Base-by-base conservation (phyloP, 2,113 vertebrate species). In the Macrotus californicus region DNA sequence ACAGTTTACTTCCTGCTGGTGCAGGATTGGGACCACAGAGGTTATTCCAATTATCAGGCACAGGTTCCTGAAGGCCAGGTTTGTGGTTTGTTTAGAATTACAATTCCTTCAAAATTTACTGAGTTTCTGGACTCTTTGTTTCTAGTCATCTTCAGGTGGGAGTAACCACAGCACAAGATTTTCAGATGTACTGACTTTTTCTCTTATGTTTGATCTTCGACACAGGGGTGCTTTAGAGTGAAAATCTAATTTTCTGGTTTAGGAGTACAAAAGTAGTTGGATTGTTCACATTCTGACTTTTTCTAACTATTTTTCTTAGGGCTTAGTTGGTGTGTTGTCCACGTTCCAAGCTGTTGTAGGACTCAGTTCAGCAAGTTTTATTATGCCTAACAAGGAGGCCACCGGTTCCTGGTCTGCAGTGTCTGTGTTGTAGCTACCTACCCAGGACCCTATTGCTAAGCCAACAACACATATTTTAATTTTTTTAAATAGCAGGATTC, bases 51-150 rank as follows among this genome's bases (percentile, higher is more conserved):
- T 87, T 70, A 87, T 87, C 41, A 83, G 0, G 79, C 54, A 26
- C 19, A 59, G 86, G 56, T 59, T 80, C 93, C 83, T 87, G 70
- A 94, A 93, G 64, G 36, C 54, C 69, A 89, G 21, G 31, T 66
- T 92, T 73, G 1, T 83, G n/a, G 29, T 69, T 86, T 81, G 39
- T 96, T 93, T 92, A 86, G 77, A 94, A 86, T 93, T 89, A 73
- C 18, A 86, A 0, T 93, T 87, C 34, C 29, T 80, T 93, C 24
- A 69, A 87, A 91, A 86, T 8, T 91, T 77, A 69, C 11, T 86
- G 95, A 26, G 18, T 54, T 93, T 89, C 67, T 92, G 12, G 43
- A 69, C 64, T 95, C 2, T 89, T 83, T 83, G 31, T 22, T 92
- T 94, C 22, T 18, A 86, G 16, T 91, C 31, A 83, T 48, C 59